Evolutionary conservation across 1,140 invertebrate species (phyloP), one percentile per base, ranked within the genome.

Genomic region (Drosophila oshimai): DNA sequence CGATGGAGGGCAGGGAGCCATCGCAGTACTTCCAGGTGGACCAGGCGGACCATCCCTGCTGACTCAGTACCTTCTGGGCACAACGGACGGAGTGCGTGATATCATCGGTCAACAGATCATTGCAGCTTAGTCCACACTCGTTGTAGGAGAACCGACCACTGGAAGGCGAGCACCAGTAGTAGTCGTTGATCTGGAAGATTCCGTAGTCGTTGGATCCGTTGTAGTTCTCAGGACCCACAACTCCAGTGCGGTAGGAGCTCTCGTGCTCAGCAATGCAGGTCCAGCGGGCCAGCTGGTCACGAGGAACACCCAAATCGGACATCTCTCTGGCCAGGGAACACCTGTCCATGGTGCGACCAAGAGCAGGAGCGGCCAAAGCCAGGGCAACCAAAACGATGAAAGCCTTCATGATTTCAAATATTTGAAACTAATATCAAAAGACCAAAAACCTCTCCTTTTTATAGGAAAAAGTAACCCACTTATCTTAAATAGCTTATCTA

Each of bases 311-410:
- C 69, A 87, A 26, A 33, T 62, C 5, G 58, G 72, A 74, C 86
- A 91, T 75, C 61, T 91, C 91, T 4, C 46, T 51, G 13, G 87
- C 90, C 79, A 91, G 36, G 44, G 81, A 81, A 74, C 90, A 91
- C 18, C 88, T 76, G 36, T 73, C 71, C 58, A 91, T 78, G 31
- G 74, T 90, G 60, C 69, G 79, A 46, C 64, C 83, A 0, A 88
- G 6, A 12, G 79, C 79, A 3, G 84, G 76, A 3, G 76, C 64
- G 41, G 71, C 80, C 5, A 75, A 29, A 47, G 74, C 84, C 68
- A 89, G 50, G 18, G 74, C 77, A 53, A 81, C 10, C 13, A 89
- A 12, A 54, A 78, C 60, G 17, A 72, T 55, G 28, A 58, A 62
- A n/a, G 54, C 41, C 60, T 76, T 73, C 74, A 76, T 76, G 49